Evolutionary conservation across 2,113 vertebrate species (phyloP), one percentile per base, ranked within the genome.

Genomic region (Spea bombifrons): DNA sequence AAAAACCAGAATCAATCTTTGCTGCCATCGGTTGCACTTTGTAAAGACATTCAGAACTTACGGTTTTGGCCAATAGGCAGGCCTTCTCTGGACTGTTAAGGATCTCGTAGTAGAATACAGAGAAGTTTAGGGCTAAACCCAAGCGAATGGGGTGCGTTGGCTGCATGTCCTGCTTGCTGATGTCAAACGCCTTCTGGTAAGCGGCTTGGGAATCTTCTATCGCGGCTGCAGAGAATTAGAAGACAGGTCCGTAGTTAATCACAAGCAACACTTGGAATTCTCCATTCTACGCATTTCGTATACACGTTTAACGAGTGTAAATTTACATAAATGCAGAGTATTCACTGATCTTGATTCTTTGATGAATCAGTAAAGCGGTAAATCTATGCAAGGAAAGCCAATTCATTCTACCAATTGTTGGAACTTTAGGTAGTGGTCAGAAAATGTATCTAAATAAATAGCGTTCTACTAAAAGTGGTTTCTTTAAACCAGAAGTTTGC

Each of bases 91-190:
- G 96, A 53, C 93, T 94, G 91, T 96, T 96, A 81, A 97, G 94
- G 85, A 99, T 99, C 93, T 99, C 97, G 17, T 99, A 99, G 89
- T 89, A 97, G 90, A 99, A 99, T 88, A 99, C 97, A 1, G 97
- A 99, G 88, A 96, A 99, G 90, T 99, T 99, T 75, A 99, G 96
- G 80, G 97, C 97, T 91, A 99, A 87, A 65, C 97, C 97, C 89
- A 99, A 84, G 83, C 97, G 96, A 82, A 99, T 99, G 43, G 97
- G 97, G 86, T 99, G 96, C 83, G 97, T 98, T 74, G 96, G 90
- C 17, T 94, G 92, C 97, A 99, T 97, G 81, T 94, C 89, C 63
- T 89, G 87, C 89, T 92, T 92, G 90, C 96, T 96, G 89, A 95
- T 94, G 48, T 96, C 88, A 81, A 95, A 94, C 1, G 97, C 97